Evolutionary conservation across 2,888 invertebrate species (phyloP).

Genomic region (Antitype chi): DNA sequence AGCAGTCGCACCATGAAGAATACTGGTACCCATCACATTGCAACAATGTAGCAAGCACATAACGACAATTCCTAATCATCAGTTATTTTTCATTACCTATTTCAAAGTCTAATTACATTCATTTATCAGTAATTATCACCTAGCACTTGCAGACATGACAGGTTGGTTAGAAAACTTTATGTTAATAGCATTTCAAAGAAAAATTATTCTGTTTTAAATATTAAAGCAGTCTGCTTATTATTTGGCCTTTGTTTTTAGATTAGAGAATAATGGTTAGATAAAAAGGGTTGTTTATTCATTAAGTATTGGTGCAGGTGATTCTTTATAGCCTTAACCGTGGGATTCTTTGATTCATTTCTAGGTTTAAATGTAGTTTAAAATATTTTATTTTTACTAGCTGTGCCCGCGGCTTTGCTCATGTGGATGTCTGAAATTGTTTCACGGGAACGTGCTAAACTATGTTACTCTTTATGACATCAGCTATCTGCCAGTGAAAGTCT

Average conservation of each 20-base stretch:
- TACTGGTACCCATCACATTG: neutral
- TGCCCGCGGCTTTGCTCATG: no score
- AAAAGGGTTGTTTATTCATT: slow-evolving; percentile 1
- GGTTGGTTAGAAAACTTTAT: slow-evolving; percentile 34
- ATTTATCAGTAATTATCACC: slow-evolving; percentile 17
- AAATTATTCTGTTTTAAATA: slow-evolving; percentile 22
- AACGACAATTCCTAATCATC: neutral
- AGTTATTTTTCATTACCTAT: neutral
- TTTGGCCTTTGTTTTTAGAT: slow-evolving; percentile 12
- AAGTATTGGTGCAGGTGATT: slow-evolving; percentile 14
- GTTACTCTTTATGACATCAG: no score
- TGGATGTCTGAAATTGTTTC: no score
- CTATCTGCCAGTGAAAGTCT: no score
- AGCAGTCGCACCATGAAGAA: no score
- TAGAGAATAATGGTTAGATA: slow-evolving; percentile 22
- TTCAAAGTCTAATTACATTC: slow-evolving; percentile 6
- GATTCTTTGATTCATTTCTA: neutral
- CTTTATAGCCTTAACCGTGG: no score
- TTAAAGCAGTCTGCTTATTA: neutral
- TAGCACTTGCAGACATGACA: slow-evolving; percentile 6
- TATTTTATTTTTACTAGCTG: no score
- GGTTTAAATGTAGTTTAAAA: neutral
- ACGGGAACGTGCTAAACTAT: no score
- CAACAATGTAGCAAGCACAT: slow-evolving; percentile 24
- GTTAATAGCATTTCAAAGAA: neutral